Percentiles rank a stretch among this genome's conserved stretches.
Evolutionary conservation across 1,140 invertebrate species (phyloP).

Genomic region (Pararge aegeria): DNA sequence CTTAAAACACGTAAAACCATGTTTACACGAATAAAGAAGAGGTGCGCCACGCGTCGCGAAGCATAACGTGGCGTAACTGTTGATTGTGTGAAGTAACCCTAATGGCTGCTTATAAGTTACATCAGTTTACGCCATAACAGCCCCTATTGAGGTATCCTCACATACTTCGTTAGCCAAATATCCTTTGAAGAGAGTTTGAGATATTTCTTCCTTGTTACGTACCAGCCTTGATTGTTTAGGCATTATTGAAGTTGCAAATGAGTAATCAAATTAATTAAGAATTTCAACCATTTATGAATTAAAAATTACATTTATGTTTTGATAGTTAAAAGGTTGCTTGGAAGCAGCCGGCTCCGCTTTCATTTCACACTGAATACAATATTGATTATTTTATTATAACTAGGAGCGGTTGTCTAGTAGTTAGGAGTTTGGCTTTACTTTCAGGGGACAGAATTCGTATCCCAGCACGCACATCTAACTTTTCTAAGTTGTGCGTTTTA

Average conservation of each 20-base stretch:
- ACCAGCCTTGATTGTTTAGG: neutral
- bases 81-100: conserved; percentile 15
- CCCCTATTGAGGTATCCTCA: neutral
- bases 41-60: conserved; percentile 31
- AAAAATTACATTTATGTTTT: too few relatives aligned
- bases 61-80: conserved; percentile 38
- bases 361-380: too few relatives aligned
- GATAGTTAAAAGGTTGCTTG: too few relatives aligned
- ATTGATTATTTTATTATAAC: too few relatives aligned
- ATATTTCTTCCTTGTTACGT: neutral
- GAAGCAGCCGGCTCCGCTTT: too few relatives aligned
- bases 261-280: neutral
- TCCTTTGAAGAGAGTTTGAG: neutral
- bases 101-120: neutral
- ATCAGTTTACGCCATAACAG: neutral
- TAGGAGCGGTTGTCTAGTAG: too few relatives aligned
- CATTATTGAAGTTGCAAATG: neutral
- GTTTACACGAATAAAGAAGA: neutral
- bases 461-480: too few relatives aligned
- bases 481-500: too few relatives aligned
- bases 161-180: neutral
- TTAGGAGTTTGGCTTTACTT: too few relatives aligned
- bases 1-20: neutral
- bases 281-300: neutral
- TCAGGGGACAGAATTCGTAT: too few relatives aligned